Base-by-base conservation (phyloP, 1,140 invertebrate genomes). In the Mycetomoellerius zeteki region DNA sequence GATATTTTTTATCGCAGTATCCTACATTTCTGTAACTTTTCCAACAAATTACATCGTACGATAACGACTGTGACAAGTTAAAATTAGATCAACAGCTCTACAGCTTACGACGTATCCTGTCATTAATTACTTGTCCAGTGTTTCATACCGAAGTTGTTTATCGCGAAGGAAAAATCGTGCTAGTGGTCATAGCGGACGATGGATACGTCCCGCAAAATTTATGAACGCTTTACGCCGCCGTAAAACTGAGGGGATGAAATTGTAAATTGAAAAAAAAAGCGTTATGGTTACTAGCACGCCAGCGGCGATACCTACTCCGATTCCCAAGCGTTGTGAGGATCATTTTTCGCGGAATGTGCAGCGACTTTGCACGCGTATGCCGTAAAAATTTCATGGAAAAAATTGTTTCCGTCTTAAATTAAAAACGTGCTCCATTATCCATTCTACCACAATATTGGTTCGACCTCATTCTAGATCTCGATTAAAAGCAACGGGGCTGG, bases 201-300 rank as follows among this genome's bases (percentile, higher is more conserved):
- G 80, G 80, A 84, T 75, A 84, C 69, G 54, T 67, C 16, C 65
- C 64, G n/a, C 43, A 71, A 75, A 87, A 92, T 91, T 91, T 88
- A 91, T 91, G 86, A 81, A 85, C 43, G 76, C 58, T 91, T 89
- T 89, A 87, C 65, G 78, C 33, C 73, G 24, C 64, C 72, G 60
- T 90, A 88, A 90, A 91, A 71, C 90, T 81, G 78, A 21, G 30
- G 52, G 86, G 77, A 87, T 81, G 85, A 89, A 91, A 92, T 90
- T 90, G 86, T 90, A 89, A 91, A 89, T 92, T 86, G 90, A 64
- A 85, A 88, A 86, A 77, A 86, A 89, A 72, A 56, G 12, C 52
- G 37, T 65, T 84, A 60, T 72, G 47, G 33, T 56, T 54, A 50
- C 37, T 47, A 30, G 65, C 73, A 54, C 54, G 80, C 85, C 24